These are phyloP conservation scores for Daubentonia madagascariensis DNA, from an alignment of 2,113 vertebrate species.

Conservation along the genomic window DNA sequence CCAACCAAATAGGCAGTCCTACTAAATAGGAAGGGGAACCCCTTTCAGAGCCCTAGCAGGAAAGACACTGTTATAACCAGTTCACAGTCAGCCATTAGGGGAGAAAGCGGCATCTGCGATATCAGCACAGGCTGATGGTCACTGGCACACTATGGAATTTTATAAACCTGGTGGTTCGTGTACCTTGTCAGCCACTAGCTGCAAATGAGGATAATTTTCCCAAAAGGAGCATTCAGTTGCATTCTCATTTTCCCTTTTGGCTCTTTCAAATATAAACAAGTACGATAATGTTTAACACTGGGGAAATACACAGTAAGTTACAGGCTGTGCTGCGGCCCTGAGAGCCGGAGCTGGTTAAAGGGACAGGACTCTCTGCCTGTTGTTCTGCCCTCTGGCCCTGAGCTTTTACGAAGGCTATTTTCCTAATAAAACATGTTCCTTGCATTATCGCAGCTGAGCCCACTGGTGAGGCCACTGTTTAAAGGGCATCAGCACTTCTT, in stretches of 20 bases:
- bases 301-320: conserved; percentile 73
- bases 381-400: conserved; percentile 58
- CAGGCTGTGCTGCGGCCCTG: conserved; percentile 24
- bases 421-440: conserved; percentile 67
- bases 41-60: not conserved
- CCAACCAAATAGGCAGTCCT: not conserved
- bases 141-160: conserved; percentile 52
- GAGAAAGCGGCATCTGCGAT: not conserved
- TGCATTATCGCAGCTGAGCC: conserved; percentile 44
- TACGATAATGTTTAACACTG: conserved; percentile 75
- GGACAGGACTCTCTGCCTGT: conserved; percentile 50
- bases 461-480: not conserved
- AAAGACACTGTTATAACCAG: conserved; percentile 49
- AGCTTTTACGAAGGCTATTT: conserved; percentile 47
- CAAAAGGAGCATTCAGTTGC: conserved; percentile 74
- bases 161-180: conserved; percentile 49
- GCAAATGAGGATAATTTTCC: conserved; percentile 74
- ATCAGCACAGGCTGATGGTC: conserved; percentile 61
- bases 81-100: conserved; percentile 6
- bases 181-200: conserved; percentile 71
- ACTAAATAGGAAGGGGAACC: not conserved
- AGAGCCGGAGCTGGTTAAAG: conserved; percentile 63
- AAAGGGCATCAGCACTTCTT: conserved; percentile 61
- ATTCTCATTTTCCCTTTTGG: conserved; percentile 76
- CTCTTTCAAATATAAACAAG: conserved; percentile 80